phyloP scores from a whole-genome alignment of 1,140 invertebrate species.

The Diprion similis region DNA sequence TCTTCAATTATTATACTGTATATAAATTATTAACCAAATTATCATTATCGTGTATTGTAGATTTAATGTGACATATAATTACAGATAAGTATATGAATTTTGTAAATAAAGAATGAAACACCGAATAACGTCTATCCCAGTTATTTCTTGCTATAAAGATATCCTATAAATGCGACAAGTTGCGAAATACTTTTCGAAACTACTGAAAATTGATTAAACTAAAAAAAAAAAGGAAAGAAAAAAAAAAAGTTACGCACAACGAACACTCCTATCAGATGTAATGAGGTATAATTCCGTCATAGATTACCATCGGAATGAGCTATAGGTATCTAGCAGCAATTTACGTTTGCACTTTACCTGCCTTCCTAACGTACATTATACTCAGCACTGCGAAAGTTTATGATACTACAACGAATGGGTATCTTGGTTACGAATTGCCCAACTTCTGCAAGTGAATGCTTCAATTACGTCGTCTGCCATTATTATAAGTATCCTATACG shows the following conservation, averaged over 20 bases:
- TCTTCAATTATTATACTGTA: slow-evolving; percentile 32
- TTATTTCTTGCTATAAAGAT: neutral
- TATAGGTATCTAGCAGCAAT: neutral
- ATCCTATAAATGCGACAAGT: neutral
- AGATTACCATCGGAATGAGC: neutral
- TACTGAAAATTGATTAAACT: neutral
- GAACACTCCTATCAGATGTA: neutral
- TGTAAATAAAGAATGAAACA: slow-evolving; percentile 33
- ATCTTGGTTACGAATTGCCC: neutral
- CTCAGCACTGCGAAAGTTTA: neutral
- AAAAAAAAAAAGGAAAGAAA: too few relatives aligned
- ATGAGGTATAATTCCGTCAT: neutral
- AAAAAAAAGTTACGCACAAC: neutral
- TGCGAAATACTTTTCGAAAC: too few relatives aligned
- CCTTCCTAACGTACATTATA: neutral
- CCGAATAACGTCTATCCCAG: neutral
- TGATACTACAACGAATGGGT: neutral
- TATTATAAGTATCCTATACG: too few relatives aligned
- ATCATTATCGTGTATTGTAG: slow-evolving; percentile 23
- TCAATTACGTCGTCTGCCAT: neutral
- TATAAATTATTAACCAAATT: slow-evolving; percentile 40
- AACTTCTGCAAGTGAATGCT: neutral
- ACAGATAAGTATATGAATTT: slow-evolving; percentile 19
- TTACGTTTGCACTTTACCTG: too few relatives aligned
- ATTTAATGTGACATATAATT: slow-evolving; percentile 19